Conservation (phyloP, 1,140 invertebrate genomes). For the Rhopalosiphum maidis region DNA sequence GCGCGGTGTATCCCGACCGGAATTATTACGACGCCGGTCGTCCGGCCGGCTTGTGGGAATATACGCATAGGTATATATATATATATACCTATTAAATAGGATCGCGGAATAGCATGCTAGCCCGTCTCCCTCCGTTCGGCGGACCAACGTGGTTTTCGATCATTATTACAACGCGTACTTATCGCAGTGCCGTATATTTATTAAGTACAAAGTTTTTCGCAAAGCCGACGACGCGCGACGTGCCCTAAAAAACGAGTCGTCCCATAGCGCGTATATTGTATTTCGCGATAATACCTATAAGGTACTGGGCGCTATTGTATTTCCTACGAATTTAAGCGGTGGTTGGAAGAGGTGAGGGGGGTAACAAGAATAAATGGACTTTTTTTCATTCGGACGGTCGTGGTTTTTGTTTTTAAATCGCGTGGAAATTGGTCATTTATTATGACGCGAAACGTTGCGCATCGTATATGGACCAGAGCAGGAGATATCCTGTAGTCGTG, state of each 20-base stretch:
- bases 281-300: neutral
- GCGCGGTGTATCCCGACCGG: neutral
- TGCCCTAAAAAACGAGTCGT: neutral
- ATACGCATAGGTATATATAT: neutral
- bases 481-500: neutral
- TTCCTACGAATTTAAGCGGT: neutral
- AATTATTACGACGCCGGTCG: slow-evolving; percentile 26
- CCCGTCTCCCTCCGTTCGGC: neutral
- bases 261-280: neutral
- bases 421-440: neutral
- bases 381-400: neutral
- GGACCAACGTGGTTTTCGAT: neutral
- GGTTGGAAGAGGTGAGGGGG: neutral
- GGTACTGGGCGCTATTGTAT: no score
- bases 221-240: neutral
- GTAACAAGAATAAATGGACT: neutral
- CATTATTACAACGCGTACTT: neutral
- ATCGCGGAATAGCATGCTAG: neutral
- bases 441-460: no score
- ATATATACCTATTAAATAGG: neutral
- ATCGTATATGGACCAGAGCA: neutral
- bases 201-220: neutral
- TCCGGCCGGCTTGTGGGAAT: slow-evolving; percentile 2
- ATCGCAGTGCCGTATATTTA: neutral
- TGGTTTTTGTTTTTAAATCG: neutral